Percentiles rank a stretch among this genome's conserved stretches.
Evolutionary conservation across 2,797 vertebrate species (phyloP).

Genomic region (Myripristis jacobus): DNA sequence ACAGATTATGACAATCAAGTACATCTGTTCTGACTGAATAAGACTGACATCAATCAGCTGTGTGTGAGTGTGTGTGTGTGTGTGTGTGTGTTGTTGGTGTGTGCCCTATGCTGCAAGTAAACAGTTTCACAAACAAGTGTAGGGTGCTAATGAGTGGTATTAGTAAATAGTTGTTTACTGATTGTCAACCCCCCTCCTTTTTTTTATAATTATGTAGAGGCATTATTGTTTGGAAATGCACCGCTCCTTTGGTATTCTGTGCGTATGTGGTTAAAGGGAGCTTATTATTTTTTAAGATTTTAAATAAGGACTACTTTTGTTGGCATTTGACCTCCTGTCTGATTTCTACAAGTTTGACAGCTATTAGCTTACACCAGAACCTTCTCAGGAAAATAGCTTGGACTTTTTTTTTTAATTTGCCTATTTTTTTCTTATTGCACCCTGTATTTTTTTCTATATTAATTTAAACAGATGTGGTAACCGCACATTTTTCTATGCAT

Average conservation of each 20-base stretch:
- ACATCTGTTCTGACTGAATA: background rate
- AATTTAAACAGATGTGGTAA: constrained; percentile 66
- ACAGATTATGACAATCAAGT: constrained; percentile 67
- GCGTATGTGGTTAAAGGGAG: constrained; percentile 6
- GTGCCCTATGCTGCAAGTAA: constrained; percentile 19
- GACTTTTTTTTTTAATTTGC: constrained; percentile 54
- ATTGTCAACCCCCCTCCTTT: constrained; percentile 12
- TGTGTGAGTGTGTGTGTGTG: constrained; percentile 3
- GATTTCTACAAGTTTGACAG: constrained; percentile 54
- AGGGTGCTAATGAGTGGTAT: constrained; percentile 25
- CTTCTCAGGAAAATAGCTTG: constrained; percentile 81
- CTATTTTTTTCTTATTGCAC: constrained; percentile 53
- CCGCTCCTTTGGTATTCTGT: background rate
- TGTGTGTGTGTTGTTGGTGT: constrained; percentile 7
- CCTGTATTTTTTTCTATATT: constrained; percentile 63
- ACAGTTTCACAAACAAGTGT: constrained; percentile 28
- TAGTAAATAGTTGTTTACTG: constrained; percentile 8
- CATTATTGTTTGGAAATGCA: background rate
- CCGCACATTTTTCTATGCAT: constrained; percentile 67
- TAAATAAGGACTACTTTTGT: background rate
- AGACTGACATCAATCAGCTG: constrained; percentile 1
- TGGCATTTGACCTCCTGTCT: constrained; percentile 20
- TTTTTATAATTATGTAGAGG: background rate
- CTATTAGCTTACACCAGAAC: constrained; percentile 56
- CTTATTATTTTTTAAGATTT: constrained; percentile 1